Evolutionary conservation across 2,113 vertebrate species (phyloP), one percentile per base, ranked within the genome.

Genomic region (Spilogale gracilis): DNA sequence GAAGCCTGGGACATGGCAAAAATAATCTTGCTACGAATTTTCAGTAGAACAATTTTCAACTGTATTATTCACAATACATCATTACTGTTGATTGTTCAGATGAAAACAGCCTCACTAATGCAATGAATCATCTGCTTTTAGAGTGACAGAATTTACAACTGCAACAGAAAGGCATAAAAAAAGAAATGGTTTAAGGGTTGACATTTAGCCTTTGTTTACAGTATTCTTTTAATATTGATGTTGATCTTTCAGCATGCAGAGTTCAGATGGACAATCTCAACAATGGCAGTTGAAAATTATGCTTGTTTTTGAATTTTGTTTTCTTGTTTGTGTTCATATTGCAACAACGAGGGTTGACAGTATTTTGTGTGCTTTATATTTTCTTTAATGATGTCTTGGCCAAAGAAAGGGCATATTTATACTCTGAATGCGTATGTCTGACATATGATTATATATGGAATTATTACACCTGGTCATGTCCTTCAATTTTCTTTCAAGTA

Each of bases 81-180:
- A 97, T 98, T 98, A 88, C 74, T 90, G 91, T 94, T 96, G 96
- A 97, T 98, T 98, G 74, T 96, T 96, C 83, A 97, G 89, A 97
- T 97, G 82, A 98, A 98, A 98, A 76, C 83, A 94, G 88, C 50
- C 89, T 90, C 61, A 96, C 50, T 63, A 92, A 96, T 98, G 96
- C 86, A 97, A 74, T 87, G 92, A 98, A 98, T 98, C 67, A 91
- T 97, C 21, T 0, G 0, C 61, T 98, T 98, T 94, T 92, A 97
- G 11, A 97, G 88, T 94, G 94, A 92, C 43, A 82, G 25, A 80
- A 32, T 97, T 98, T 98, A 95, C 38, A 96, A 97, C 5, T 23
- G 25, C 10, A 25, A 82, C n/a, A 91, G 74, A 92, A 98, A 97
- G 67, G 93, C 16, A 91, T 95, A 94, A 54, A 56, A 79, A 79